Base-by-base conservation (phyloP, 1,140 invertebrate genomes). In the Pseudomyrmex concolor region DNA sequence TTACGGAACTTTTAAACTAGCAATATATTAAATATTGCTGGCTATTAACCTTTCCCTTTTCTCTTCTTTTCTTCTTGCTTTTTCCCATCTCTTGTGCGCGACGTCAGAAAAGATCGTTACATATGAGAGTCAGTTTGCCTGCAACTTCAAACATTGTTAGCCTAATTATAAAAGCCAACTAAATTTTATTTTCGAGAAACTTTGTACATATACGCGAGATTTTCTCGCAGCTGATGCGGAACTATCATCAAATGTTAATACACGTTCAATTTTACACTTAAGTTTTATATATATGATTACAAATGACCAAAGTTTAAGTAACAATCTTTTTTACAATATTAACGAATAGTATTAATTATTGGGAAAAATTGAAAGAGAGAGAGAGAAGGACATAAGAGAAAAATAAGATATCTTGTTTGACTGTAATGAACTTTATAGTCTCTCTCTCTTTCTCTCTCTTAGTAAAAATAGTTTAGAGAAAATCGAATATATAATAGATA, bases 61-160 rank as follows among this genome's bases (percentile, higher is more conserved):
- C 34, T 34, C 34, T 34, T 5, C 7, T 34, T 34, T 34, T 0
- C 34, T 34, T 34, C 5, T 34, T 0, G 34, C 34, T 7, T 34
- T 34, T 34, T 34, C 3, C 34, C 5, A 34, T 34, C 34, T 34
- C 5, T 34, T 34, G 5, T 34, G 17, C 54, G 50, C n/a, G 51
- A 66, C 15, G 19, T 15, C 54, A 48, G 19, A n/a, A 59, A 54
- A 60, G 76, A 71, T 71, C n/a, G 76, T 71, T 71, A 71, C 76
- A 80, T 59, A 70, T 54, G 54, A 59, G 57, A 80, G 66, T 71
- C 68, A 80, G 71, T 80, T 80, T 80, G 34, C 74, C 51, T 78
- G 66, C 54, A 80, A 80, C 66, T 71, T 80, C 66, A 71, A 80
- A 80, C 66, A 71, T 50, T 71, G 54, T 80, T 80, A 77, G 22